A percentile compares a stretch with the other conserved stretches of the same genome.
Evolutionary conservation across 2,113 vertebrate genomes (phyloP).

Genomic region (Neopipo cinnamomea): DNA sequence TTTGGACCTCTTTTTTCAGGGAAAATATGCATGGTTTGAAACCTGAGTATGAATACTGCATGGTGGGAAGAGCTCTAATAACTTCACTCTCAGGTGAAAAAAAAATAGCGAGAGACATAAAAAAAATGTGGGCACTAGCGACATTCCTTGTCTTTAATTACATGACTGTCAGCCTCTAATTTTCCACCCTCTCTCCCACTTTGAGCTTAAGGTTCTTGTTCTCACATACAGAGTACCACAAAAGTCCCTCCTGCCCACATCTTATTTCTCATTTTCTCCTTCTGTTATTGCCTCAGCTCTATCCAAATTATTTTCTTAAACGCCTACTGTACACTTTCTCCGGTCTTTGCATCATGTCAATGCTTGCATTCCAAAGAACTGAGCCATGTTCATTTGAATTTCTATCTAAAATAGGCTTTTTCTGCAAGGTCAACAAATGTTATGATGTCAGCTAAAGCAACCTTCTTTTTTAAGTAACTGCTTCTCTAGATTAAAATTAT

Average conservation of each 20-base stretch:
- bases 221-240: not conserved
- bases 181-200: not conserved
- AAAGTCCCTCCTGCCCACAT: slow-evolving; percentile 17
- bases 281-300: slow-evolving; percentile 14
- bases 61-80: not conserved
- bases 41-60: not conserved
- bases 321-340: not conserved
- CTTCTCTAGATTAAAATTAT: not conserved
- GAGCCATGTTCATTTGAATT: not conserved
- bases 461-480: not conserved
- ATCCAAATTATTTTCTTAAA: slow-evolving; percentile 34
- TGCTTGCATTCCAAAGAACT: not conserved
- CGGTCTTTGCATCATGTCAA: not conserved
- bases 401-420: not conserved
- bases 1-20: not conserved
- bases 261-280: slow-evolving; percentile 44
- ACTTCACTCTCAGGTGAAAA: not conserved
- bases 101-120: not conserved
- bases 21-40: not conserved
- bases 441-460: not conserved
- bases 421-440: not conserved
- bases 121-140: not conserved
- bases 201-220: slow-evolving; percentile 6
- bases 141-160: not conserved
- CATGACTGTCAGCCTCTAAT: not conserved